phyloP scores from a whole-genome alignment of 2,888 invertebrate genomes.

The Melanchra persicariae region DNA sequence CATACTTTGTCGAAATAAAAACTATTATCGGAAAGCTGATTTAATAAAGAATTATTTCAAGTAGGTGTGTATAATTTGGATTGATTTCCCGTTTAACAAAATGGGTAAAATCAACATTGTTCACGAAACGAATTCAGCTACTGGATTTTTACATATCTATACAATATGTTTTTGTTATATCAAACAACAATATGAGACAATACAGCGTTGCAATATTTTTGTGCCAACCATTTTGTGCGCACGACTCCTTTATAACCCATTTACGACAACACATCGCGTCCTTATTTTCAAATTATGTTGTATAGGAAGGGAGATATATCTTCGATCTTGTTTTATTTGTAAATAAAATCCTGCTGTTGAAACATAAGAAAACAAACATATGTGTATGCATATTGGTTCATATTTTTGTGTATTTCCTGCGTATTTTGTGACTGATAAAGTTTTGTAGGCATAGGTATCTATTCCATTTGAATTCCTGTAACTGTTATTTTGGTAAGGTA shows the following conservation, averaged over 20 bases:
- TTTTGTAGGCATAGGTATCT: slow-evolving; percentile 4
- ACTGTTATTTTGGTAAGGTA: neutral
- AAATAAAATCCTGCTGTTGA: slow-evolving; percentile 34
- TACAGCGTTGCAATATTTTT: slow-evolving; percentile 32
- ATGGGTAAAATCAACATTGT: neutral
- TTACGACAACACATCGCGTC: slow-evolving; percentile 36
- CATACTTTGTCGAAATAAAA: too few relatives aligned
- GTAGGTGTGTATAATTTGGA: neutral
- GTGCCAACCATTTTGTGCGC: slow-evolving; percentile 31
- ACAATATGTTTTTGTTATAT: slow-evolving; percentile 11
- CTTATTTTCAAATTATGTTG: slow-evolving; percentile 57
- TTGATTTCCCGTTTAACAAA: neutral
- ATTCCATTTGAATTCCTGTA: neutral
- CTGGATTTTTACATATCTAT: neutral
- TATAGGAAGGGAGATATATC: slow-evolving; percentile 40
- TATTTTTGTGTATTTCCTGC: slow-evolving; percentile 6
- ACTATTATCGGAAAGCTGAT: too few relatives aligned
- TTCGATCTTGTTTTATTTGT: slow-evolving; percentile 61
- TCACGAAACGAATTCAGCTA: neutral
- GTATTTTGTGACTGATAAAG: slow-evolving; percentile 15
- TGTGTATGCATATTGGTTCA: neutral
- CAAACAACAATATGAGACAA: slow-evolving; percentile 8
- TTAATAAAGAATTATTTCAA: too few relatives aligned
- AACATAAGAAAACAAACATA: slow-evolving; percentile 1
- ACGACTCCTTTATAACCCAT: slow-evolving; percentile 21